Evolutionary conservation across 23 tunicate species (phyloP).

Genomic region (Ciona savignyi): DNA sequence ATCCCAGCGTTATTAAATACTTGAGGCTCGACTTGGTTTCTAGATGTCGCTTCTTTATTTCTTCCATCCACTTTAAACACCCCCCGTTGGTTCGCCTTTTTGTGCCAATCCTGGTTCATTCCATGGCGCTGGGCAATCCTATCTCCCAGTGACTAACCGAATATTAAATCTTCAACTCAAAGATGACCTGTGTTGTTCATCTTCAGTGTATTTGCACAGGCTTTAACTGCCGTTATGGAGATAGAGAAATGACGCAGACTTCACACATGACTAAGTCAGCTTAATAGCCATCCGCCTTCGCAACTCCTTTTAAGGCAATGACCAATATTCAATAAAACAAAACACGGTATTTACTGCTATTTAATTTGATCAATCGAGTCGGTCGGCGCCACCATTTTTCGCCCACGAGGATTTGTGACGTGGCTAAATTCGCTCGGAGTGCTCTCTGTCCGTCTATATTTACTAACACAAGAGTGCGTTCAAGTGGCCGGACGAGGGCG

Average conservation of each 20-base stretch:
- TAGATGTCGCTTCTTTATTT: too few species aligned
- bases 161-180: neutral
- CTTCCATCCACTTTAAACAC: too few species aligned
- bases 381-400: neutral
- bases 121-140: neutral
- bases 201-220: neutral
- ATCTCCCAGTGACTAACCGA: neutral
- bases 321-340: neutral
- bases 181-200: neutral
- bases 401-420: neutral
- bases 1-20: conserved; percentile 1
- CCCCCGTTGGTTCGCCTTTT: too few species aligned
- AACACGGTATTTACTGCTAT: neutral
- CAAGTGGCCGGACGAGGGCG: neutral
- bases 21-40: neutral
- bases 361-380: neutral
- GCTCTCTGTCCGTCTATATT: neutral
- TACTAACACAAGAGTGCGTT: neutral
- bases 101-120: neutral
- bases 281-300: conserved; percentile 8
- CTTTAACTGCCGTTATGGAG: neutral
- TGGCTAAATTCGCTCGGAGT: too few species aligned
- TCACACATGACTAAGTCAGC: neutral
- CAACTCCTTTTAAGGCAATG: neutral
- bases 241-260: conserved; percentile 5